Conservation (phyloP, 1,140 invertebrate species). For the Anoplolepis gracilipes region DNA sequence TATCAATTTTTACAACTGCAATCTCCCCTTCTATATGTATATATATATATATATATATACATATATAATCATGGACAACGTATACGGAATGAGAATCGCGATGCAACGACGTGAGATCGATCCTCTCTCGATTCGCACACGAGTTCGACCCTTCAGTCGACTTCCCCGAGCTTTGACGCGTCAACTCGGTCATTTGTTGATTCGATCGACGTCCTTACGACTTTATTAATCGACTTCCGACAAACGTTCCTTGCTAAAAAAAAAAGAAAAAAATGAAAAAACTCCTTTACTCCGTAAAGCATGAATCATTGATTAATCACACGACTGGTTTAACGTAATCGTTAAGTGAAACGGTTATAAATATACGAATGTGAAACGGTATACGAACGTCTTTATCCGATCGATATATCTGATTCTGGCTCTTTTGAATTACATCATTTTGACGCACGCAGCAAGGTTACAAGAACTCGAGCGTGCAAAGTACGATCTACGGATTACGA, state of each 20-base stretch:
- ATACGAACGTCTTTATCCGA: not conserved
- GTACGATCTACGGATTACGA: not conserved
- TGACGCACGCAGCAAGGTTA: constrained; percentile 11
- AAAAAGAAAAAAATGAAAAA: not conserved
- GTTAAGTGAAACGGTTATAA: not conserved
- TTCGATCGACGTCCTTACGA: not conserved
- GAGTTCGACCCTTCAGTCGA: too few relatives aligned
- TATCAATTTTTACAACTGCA: constrained; percentile 51
- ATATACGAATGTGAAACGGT: not conserved
- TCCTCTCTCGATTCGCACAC: constrained; percentile 3
- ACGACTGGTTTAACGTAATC: not conserved
- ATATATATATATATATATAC: too few relatives aligned
- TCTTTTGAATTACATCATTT: constrained; percentile 16
- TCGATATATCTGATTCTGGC: not conserved
- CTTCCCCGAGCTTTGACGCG: not conserved
- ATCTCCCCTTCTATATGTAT: not conserved
- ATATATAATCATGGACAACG: constrained; percentile 1
- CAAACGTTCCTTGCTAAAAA: not conserved
- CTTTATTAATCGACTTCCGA: not conserved
- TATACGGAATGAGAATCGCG: constrained; percentile 42
- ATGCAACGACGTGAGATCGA: constrained; percentile 35
- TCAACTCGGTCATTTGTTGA: not conserved
- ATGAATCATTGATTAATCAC: not conserved
- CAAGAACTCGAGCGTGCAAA: not conserved
- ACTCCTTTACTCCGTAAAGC: too few relatives aligned